Evolutionary conservation across 2,113 vertebrate species (phyloP).

Genomic region (Pandion haliaetus): DNA sequence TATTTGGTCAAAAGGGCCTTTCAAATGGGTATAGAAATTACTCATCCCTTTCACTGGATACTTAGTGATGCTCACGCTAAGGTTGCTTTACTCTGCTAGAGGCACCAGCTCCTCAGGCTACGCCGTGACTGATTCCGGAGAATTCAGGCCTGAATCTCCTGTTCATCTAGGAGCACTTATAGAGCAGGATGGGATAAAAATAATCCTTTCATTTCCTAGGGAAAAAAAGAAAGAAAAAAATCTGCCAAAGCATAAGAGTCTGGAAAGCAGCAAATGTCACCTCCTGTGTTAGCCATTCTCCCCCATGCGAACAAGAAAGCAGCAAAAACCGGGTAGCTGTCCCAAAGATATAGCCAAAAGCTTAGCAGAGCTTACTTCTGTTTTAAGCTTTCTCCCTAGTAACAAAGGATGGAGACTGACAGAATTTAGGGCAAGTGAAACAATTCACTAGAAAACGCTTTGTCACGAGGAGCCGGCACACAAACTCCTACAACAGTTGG

Average conservation of each 20-base stretch:
- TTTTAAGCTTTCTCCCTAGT: neutral
- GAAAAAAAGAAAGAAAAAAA: neutral
- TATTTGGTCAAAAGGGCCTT: neutral
- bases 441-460: neutral
- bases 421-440: neutral
- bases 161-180: neutral
- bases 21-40: neutral
- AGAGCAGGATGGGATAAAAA: neutral
- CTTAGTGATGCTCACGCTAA: neutral
- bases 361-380: neutral
- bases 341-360: neutral
- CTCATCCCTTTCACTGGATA: neutral
- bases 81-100: neutral
- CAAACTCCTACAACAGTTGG: neutral
- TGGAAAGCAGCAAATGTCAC: neutral
- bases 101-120: neutral
- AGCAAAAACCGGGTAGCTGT: neutral
- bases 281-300: neutral
- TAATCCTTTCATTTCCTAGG: neutral
- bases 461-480: neutral
- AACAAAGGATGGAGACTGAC: neutral
- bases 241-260: neutral
- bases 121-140: accelerated
- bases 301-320: accelerated
- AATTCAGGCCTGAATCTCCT: neutral